Evolutionary conservation across 2,888 invertebrate species (phyloP).

Genomic region (Limenitis camilla): DNA sequence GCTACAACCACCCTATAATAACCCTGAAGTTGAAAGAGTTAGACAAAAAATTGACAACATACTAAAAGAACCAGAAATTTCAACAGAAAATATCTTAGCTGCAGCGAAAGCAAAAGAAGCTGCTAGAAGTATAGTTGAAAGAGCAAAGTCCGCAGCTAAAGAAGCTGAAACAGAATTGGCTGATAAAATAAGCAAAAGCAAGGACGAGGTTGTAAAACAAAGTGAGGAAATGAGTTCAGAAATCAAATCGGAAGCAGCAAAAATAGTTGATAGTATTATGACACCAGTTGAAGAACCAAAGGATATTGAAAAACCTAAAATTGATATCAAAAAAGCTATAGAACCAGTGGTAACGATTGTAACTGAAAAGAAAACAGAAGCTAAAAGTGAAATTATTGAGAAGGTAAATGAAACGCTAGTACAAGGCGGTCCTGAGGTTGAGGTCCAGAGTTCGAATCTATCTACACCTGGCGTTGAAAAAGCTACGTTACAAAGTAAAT

Average conservation of each 20-base stretch:
- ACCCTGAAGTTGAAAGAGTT: constrained; percentile 65
- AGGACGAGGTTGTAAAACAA: constrained; percentile 46
- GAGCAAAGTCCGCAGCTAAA: constrained; percentile 43
- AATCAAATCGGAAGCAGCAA: constrained; percentile 55
- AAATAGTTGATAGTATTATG: constrained; percentile 64
- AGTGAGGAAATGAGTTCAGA: constrained; percentile 45
- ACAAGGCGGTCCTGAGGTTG: constrained; percentile 75
- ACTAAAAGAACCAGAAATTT: constrained; percentile 65
- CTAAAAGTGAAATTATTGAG: constrained; percentile 37
- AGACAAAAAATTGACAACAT: constrained; percentile 68
- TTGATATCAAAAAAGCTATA: constrained; percentile 39
- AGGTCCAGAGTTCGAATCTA: constrained; percentile 75
- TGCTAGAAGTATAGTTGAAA: constrained; percentile 41
- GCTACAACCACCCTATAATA: constrained; percentile 62
- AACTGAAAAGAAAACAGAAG: constrained; percentile 51
- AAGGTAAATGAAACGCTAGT: constrained; percentile 65
- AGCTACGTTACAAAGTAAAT: constrained; percentile 39
- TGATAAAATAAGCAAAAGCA: constrained; percentile 42
- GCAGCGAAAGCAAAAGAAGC: constrained; percentile 37
- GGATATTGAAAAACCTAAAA: constrained; percentile 35
- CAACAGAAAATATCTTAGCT: constrained; percentile 58
- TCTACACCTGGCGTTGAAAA: constrained; percentile 52
- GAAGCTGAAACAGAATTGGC: constrained; percentile 42
- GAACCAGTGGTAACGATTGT: constrained; percentile 63
- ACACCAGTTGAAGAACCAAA: constrained; percentile 65